Evolutionary conservation across 2,113 vertebrate species (phyloP).

Genomic region (Rana temporaria): DNA sequence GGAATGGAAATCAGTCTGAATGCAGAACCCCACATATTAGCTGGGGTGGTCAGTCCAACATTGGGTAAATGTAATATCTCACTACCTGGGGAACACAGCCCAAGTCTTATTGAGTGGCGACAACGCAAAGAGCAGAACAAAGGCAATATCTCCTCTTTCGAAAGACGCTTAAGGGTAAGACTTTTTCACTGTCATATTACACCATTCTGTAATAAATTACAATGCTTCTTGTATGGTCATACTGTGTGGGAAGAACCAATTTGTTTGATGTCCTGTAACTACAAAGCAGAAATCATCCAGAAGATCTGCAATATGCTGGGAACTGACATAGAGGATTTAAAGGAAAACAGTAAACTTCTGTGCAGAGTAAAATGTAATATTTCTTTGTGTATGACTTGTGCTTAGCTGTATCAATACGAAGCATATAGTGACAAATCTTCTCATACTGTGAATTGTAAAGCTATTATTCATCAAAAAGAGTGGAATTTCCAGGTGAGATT

Average conservation of each 20-base stretch:
- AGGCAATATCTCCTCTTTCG: constrained; percentile 91
- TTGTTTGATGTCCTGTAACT: constrained; percentile 54
- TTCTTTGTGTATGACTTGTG: too few species aligned
- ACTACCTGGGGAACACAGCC: constrained; percentile 91
- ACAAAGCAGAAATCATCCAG: constrained; percentile 53
- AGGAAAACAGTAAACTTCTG: not conserved
- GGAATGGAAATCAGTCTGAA: constrained; percentile 95
- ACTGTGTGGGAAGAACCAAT: constrained; percentile 59
- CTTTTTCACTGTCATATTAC: constrained; percentile 54
- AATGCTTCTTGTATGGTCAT: constrained; percentile 59
- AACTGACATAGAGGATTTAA: constrained; percentile 25
- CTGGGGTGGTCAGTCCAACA: constrained; percentile 90
- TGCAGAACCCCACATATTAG: constrained; percentile 91
- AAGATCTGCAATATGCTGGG: not conserved
- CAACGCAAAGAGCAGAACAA: constrained; percentile 95
- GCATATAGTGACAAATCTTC: too few species aligned
- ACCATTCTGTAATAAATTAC: constrained; percentile 35
- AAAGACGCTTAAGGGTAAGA: constrained; percentile 94
- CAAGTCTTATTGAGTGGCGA: constrained; percentile 96
- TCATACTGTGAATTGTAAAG: too few species aligned
- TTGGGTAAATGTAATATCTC: constrained; percentile 96
- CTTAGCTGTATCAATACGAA: too few species aligned
- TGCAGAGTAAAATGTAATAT: too few species aligned
- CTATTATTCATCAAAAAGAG: too few species aligned
- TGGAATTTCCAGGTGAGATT: not conserved